Evolutionary conservation across 2,888 invertebrate species (phyloP), one percentile per base, ranked within the genome.

Genomic region (Philereme vetulata): DNA sequence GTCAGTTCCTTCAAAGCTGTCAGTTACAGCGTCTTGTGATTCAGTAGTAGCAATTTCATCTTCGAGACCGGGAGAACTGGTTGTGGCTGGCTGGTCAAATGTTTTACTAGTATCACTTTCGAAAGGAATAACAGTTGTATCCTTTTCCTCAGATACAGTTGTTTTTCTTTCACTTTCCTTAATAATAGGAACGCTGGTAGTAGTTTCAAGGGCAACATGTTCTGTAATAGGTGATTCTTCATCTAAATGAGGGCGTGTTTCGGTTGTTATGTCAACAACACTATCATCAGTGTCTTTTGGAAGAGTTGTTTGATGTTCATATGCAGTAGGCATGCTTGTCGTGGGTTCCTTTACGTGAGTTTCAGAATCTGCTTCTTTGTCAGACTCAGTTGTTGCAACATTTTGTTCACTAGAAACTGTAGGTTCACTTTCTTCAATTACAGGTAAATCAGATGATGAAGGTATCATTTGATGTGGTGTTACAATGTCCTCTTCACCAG

Each of bases 41-140:
- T 70, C 68, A 38, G 70, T 70, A 11, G 66, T 66, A 46, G 60
- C 52, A 59, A 63, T 56, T 46, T 70, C 68, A 47, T 65, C 65
- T 51, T 70, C 70, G 5, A 58, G 11, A 54, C 58, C 63, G 64
- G 64, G 64, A 48, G 59, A 58, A 47, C 55, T 60, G 35, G 64
- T 63, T 67, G 57, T 10, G 6, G 48, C 36, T 36, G 57, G 60
- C 42, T 56, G 36, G 1, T 56, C 56, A 34, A 52, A 38, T 8
- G 42, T 46, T 11, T 7, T 45, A n/a, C 11, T 32, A 10, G 58
- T 51, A 21, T 56, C 45, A 35, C 45, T 46, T 43, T 43, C 35
- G 11, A 33, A 49, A 11, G 51, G 21, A 21, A 45, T 6, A 9
- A n/a, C 11, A 6, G 21, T 50, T 44, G 38, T 62, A 11, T 54